Evolutionary conservation across 2,888 invertebrate species (phyloP).

Genomic region (Drosophila dives): DNA sequence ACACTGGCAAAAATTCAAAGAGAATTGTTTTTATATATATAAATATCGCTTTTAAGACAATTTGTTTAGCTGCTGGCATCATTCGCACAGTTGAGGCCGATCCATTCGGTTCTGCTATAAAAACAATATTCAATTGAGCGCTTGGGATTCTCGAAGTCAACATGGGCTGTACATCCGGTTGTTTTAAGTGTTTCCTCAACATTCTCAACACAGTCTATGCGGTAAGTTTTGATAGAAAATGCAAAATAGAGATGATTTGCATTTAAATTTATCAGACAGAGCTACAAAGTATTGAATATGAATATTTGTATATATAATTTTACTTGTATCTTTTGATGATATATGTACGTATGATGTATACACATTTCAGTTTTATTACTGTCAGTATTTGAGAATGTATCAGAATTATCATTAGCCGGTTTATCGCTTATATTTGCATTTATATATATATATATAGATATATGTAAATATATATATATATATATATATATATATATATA

Average conservation of each 20-base stretch:
- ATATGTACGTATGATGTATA: conserved; percentile 1
- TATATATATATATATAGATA: background rate
- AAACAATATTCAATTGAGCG: conserved; percentile 3
- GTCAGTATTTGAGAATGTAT: conserved; percentile 9
- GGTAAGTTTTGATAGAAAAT: conserved; percentile 56
- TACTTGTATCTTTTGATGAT: conserved; percentile 1
- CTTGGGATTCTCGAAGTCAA: conserved; percentile 19
- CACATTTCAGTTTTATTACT: background rate
- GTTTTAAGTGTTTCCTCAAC: conserved; percentile 74
- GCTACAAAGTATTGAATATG: background rate
- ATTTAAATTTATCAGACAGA: background rate
- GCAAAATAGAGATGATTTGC: background rate
- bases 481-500: background rate
- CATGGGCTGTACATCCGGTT: conserved; percentile 78
- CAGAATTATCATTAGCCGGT: conserved; percentile 34
- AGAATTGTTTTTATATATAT: background rate
- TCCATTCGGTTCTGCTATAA: conserved; percentile 36
- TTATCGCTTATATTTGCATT: conserved; percentile 15
- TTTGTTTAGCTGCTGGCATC: conserved; percentile 15
- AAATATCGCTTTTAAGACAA: background rate
- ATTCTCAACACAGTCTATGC: conserved; percentile 68
- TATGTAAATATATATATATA: background rate
- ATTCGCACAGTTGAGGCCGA: conserved; percentile 31
- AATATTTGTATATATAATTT: background rate
- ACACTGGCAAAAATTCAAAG: conserved; percentile 36